phyloP scores from a whole-genome alignment of 2,888 invertebrate species.

The Doris montereyensis region DNA sequence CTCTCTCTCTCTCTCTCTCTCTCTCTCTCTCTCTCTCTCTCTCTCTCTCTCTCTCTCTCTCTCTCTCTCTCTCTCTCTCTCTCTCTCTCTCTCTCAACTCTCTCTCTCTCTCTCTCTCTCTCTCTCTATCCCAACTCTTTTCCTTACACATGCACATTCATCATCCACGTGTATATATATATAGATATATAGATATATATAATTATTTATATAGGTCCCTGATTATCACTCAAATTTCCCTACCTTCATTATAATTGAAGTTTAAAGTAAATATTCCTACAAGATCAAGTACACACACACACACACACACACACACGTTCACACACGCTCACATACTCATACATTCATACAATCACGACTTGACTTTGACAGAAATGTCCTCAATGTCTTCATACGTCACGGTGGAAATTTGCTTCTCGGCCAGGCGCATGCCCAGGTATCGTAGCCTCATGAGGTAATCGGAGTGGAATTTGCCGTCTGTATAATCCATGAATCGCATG shows the following conservation, averaged over 20 bases:
- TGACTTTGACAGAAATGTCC: background rate
- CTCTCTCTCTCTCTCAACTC: too few relatives aligned
- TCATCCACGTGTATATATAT: too few relatives aligned
- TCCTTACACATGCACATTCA: background rate
- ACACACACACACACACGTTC: too few relatives aligned
- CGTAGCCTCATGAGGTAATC: slow-evolving; percentile 71
- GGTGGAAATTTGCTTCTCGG: slow-evolving; percentile 56
- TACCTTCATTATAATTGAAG: background rate
- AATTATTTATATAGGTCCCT: too few relatives aligned
- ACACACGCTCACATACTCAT: too few relatives aligned
- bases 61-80: background rate
- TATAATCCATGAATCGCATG: slow-evolving; percentile 70
- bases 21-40: slow-evolving; percentile 14
- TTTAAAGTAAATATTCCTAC: too few relatives aligned
- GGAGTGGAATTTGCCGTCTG: slow-evolving; percentile 70
- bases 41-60: background rate
- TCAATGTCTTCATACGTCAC: slow-evolving; percentile 58
- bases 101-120: too few relatives aligned
- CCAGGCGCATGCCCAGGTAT: slow-evolving; percentile 58
- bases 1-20: slow-evolving; percentile 23
- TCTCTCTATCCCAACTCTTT: background rate
- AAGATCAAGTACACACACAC: too few relatives aligned
- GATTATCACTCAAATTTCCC: too few relatives aligned
- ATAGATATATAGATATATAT: too few relatives aligned
- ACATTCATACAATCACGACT: background rate